Evolutionary conservation across 2,888 invertebrate species (phyloP).

Genomic region (Oscheius onirici): DNA sequence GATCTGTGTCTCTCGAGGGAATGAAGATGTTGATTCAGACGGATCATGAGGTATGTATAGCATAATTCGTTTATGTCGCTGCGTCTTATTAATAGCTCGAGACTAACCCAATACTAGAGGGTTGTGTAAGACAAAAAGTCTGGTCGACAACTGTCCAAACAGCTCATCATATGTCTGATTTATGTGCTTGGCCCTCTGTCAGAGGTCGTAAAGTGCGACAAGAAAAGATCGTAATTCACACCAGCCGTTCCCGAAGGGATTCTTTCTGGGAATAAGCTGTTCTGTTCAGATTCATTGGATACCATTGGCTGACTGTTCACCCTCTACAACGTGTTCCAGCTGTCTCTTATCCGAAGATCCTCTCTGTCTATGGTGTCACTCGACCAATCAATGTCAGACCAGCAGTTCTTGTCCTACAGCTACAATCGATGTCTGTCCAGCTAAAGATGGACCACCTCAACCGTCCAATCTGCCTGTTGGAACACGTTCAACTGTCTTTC

Average conservation of each 20-base stretch:
- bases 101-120: constrained; percentile 6
- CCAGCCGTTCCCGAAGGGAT: background rate
- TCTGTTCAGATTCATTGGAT: constrained; percentile 40
- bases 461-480: constrained; percentile 41
- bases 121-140: background rate
- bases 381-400: constrained; percentile 48
- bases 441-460: constrained; percentile 39
- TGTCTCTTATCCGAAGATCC: constrained; percentile 73
- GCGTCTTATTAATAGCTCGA: constrained; percentile 24
- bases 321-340: constrained; percentile 68
- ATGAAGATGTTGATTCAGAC: constrained; percentile 12
- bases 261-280: background rate
- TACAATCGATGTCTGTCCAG: constrained; percentile 39
- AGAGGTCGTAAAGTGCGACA: background rate
- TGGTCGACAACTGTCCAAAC: constrained; percentile 23
- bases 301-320: constrained; percentile 70
- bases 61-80: no score
- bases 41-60: constrained; percentile 6
- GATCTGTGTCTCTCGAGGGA: background rate
- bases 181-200: constrained; percentile 24
- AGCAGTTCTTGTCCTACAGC: constrained; percentile 4
- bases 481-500: constrained; percentile 33
- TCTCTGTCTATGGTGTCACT: constrained; percentile 74
- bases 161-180: constrained; percentile 32
- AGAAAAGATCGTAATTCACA: constrained; percentile 23